These are phyloP conservation scores for Clinocottus analis DNA, from an alignment of 2,113 vertebrate species.

Conservation along the genomic window DNA sequence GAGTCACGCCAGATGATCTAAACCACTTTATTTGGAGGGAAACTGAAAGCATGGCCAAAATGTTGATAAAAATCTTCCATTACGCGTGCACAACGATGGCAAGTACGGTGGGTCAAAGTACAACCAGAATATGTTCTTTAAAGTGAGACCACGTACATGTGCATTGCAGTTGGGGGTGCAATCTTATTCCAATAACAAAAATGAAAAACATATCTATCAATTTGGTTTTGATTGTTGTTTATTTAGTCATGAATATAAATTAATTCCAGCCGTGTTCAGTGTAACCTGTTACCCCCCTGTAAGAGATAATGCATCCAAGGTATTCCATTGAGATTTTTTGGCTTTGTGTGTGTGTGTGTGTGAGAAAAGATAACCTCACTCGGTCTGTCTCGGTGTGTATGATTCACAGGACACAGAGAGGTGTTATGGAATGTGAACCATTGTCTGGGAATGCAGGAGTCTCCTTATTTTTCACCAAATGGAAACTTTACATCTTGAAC, in stretches of 20 bases:
- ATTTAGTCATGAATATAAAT: neutral
- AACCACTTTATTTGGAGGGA: conserved; percentile 2
- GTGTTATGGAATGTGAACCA: conserved; percentile 81
- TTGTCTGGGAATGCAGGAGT: conserved; percentile 85
- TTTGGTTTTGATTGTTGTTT: neutral
- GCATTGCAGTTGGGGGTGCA: neutral
- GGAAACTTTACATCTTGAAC: conserved; percentile 74
- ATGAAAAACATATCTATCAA: neutral
- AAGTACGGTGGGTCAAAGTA: neutral
- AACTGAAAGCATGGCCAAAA: neutral
- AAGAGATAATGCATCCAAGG: conserved; percentile 34
- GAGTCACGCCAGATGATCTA: neutral
- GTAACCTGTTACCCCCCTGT: conserved; percentile 6
- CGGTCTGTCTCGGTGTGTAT: conserved; percentile 59
- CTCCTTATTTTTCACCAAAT: conserved; percentile 74
- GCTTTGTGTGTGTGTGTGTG: conserved; percentile 11
- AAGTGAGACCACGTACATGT: neutral
- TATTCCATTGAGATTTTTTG: conserved; percentile 61
- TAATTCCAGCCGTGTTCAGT: neutral
- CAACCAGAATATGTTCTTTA: neutral
- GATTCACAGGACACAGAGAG: conserved; percentile 75
- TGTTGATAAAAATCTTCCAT: neutral
- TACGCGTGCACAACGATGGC: neutral
- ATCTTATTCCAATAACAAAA: neutral
- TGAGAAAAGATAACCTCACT: conserved; percentile 51